Conservation (phyloP, 2,797 vertebrate species). For the Urosaurus nigricauda region DNA sequence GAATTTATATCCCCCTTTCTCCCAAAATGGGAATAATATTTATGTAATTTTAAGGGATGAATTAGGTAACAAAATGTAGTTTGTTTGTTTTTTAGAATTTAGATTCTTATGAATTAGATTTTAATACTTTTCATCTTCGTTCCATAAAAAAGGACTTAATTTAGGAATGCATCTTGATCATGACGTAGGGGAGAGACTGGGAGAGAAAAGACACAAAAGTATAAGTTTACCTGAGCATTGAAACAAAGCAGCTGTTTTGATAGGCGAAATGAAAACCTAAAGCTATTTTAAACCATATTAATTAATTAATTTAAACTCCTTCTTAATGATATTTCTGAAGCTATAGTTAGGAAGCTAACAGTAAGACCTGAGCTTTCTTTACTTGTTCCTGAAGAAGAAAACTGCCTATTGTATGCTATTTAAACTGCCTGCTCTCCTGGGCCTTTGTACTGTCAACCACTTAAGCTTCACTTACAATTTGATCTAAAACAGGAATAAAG, state of each 20-base stretch:
- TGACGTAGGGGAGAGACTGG: background rate
- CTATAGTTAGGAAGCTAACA: constrained; percentile 26
- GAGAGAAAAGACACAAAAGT: background rate
- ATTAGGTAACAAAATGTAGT: background rate
- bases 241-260: background rate
- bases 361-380: constrained; percentile 25
- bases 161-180: background rate
- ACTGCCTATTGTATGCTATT: constrained; percentile 22
- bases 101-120: background rate
- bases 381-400: constrained; percentile 23
- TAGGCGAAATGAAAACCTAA: background rate
- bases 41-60: background rate
- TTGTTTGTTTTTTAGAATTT: background rate
- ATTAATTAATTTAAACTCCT: constrained; percentile 30
- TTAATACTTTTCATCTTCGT: background rate
- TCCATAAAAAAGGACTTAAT: background rate
- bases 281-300: background rate
- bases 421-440: background rate
- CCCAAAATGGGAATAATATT: background rate
- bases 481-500: background rate
- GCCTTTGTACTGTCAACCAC: background rate
- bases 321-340: background rate
- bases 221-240: background rate
- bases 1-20: no score
- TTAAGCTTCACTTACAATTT: no score